Percentiles rank a stretch among this genome's conserved stretches.
These are phyloP conservation scores for Albula glossodonta DNA, from an alignment of 2,113 vertebrate genomes.

Conservation along the genomic window DNA sequence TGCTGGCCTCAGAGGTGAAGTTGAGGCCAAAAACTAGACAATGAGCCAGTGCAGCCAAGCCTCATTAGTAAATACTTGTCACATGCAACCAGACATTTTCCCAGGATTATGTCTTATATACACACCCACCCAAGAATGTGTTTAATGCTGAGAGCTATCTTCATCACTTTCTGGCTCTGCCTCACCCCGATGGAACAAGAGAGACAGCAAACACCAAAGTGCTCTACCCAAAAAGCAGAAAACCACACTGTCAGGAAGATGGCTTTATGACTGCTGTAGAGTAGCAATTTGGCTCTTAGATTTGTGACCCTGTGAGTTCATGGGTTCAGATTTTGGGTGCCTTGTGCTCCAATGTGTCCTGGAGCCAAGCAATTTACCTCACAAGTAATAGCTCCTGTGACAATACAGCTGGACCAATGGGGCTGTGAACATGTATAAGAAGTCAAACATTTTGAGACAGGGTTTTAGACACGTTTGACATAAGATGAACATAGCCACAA, in stretches of 20 bases:
- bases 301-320: background rate
- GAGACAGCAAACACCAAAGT: background rate
- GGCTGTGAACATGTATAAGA: background rate
- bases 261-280: slow-evolving; percentile 10
- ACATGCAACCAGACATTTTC: background rate
- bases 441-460: background rate
- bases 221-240: background rate
- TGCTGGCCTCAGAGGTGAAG: background rate
- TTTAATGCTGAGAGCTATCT: background rate
- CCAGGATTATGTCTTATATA: background rate
- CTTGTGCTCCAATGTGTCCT: background rate
- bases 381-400: background rate
- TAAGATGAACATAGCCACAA: background rate
- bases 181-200: background rate
- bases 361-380: background rate
- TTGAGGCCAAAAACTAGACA: background rate
- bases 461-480: background rate
- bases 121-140: background rate
- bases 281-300: background rate
- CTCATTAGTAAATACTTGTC: background rate
- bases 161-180: background rate
- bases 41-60: background rate
- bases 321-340: slow-evolving; percentile 4
- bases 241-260: background rate
- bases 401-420: background rate